phyloP scores from a whole-genome alignment of 2,797 vertebrate species.

The Lagothrix lagotricha region DNA sequence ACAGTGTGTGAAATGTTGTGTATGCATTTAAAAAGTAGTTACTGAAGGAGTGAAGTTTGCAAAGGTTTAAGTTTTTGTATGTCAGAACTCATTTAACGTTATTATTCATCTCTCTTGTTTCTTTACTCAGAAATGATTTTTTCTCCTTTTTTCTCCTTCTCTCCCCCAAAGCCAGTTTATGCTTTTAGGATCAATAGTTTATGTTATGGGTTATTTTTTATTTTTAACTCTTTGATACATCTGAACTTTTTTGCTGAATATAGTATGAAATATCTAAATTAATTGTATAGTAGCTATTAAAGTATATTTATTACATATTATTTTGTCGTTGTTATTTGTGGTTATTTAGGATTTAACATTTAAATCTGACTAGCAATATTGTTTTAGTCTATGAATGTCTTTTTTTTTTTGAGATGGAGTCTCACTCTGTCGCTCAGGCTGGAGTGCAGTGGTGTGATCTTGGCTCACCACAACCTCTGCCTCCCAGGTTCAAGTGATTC shows the following conservation, averaged over 20 bases:
- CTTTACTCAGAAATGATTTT: not conserved
- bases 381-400: not conserved
- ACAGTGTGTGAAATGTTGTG: not conserved
- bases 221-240: not conserved
- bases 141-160: not conserved
- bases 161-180: not conserved
- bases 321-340: not conserved
- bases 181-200: not conserved
- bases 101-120: not conserved
- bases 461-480: too few species aligned
- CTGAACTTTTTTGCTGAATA: not conserved
- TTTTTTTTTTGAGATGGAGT: not conserved
- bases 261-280: not conserved
- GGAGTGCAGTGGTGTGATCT: too few species aligned
- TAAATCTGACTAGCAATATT: not conserved
- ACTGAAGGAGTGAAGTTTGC: not conserved
- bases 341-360: not conserved
- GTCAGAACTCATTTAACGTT: not conserved
- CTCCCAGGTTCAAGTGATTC: too few species aligned
- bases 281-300: not conserved
- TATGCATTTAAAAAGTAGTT: not conserved
- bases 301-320: not conserved
- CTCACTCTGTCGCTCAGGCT: too few species aligned
- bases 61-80: not conserved
- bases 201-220: not conserved